Conservation (phyloP, 2,888 invertebrate genomes). For the Ectropis crepuscularia region DNA sequence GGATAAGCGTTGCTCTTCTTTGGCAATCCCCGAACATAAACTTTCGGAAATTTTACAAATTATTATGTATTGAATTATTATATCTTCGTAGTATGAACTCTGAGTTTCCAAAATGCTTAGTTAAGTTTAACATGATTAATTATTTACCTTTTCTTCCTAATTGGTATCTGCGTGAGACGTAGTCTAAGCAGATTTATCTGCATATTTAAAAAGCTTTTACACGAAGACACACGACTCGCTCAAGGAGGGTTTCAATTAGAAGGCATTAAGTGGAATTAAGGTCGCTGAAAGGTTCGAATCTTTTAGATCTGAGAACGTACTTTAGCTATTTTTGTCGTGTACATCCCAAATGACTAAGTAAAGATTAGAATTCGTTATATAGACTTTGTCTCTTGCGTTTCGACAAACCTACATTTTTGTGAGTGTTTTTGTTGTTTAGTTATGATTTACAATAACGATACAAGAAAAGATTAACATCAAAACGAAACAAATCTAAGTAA, state of each 20-base stretch:
- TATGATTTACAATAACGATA: too few relatives aligned
- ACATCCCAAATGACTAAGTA: constrained; percentile 8
- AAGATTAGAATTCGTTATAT: background rate
- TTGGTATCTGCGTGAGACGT: background rate
- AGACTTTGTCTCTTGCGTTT: too few relatives aligned
- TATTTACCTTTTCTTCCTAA: background rate
- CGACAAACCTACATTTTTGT: too few relatives aligned
- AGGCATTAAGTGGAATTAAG: constrained; percentile 35
- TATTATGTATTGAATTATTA: too few relatives aligned
- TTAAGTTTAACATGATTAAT: background rate
- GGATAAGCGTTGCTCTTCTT: too few relatives aligned
- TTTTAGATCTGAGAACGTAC: constrained; percentile 1
- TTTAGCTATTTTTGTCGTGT: constrained; percentile 11
- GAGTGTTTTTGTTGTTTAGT: too few relatives aligned
- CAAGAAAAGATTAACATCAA: too few relatives aligned
- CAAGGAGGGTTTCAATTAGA: constrained; percentile 35
- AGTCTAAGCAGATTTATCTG: constrained; percentile 1
- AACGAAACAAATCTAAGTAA: too few relatives aligned
- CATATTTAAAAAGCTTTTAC: constrained; percentile 20
- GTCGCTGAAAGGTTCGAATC: constrained; percentile 27
- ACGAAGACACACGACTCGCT: constrained; percentile 24
- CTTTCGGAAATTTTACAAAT: too few relatives aligned
- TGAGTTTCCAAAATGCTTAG: background rate
- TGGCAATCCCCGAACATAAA: too few relatives aligned
- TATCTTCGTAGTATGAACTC: too few relatives aligned